phyloP scores from a whole-genome alignment of 2,113 vertebrate species.

The Athene cunicularia region DNA sequence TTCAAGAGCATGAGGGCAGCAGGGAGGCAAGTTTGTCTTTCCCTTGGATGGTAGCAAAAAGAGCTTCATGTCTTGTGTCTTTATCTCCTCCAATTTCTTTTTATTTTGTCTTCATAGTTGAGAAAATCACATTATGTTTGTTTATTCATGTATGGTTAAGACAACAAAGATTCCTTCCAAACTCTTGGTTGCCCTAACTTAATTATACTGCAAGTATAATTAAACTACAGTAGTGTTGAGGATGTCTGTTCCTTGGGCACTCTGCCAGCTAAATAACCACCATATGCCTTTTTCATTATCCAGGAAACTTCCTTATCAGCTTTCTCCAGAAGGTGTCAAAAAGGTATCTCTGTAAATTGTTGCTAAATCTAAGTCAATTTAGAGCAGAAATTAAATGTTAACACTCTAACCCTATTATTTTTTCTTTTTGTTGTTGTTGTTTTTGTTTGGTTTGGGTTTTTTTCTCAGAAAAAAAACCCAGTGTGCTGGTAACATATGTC shows the following conservation, averaged over 20 bases:
- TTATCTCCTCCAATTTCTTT: neutral
- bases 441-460: neutral
- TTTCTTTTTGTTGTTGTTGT: neutral
- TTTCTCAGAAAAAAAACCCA: rapidly evolving
- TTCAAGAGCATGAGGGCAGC: neutral
- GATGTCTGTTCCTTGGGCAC: neutral
- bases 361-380: neutral
- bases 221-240: neutral
- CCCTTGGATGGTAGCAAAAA: neutral
- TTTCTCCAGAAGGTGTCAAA: neutral
- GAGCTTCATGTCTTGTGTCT: neutral
- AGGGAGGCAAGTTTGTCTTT: neutral
- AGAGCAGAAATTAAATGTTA: neutral
- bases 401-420: neutral
- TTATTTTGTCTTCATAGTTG: neutral
- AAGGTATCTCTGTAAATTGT: neutral
- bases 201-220: neutral
- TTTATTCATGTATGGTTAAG: neutral
- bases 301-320: neutral
- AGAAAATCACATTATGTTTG: neutral
- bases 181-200: neutral
- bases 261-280: neutral
- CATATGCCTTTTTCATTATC: neutral
- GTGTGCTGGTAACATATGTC: neutral
- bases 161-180: neutral